Base-by-base conservation (phyloP, 1,140 invertebrate genomes). In the Campodea augens region DNA sequence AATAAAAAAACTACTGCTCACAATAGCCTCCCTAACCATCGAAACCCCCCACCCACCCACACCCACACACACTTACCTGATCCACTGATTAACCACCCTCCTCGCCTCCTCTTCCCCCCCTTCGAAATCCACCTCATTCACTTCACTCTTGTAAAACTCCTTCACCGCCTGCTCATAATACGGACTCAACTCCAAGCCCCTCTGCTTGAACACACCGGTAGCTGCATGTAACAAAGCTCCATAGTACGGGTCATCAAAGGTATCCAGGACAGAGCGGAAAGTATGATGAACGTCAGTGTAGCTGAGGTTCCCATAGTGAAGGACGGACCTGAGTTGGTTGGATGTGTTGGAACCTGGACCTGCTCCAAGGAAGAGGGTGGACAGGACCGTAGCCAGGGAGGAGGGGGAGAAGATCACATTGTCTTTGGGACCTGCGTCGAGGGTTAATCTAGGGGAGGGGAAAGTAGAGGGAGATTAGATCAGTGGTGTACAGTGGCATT, bases 401-500 rank as follows among this genome's bases (percentile, higher is more conserved):
- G 52, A 55, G 3, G 59, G 58, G 3, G 58, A 60, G 37, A 60
- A 52, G 12, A 59, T 49, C 4, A 60, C 47, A 45, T 60, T 60
- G 18, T 53, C 55, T 10, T 41, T 23, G n/a, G 43, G 23, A 7
- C 49, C 51, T 2, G 50, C 32, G 7, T 54, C 54, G 32, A n/a
- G n/a, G n/a, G n/a, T n/a, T n/a, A n/a, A n/a, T n/a, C n/a, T n/a
- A n/a, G n/a, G n/a, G n/a, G n/a, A n/a, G n/a, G n/a, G n/a, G n/a
- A n/a, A n/a, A n/a, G n/a, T n/a, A n/a, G n/a, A n/a, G n/a, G n/a
- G n/a, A n/a, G n/a, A n/a, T n/a, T n/a, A n/a, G n/a, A n/a, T n/a
- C n/a, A n/a, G n/a, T n/a, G n/a, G n/a, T n/a, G n/a, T n/a, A n/a
- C n/a, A n/a, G n/a, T n/a, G n/a, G n/a, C n/a, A n/a, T n/a, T n/a